Base-by-base conservation (phyloP, 2,797 vertebrate species). In the Falco berigora region DNA sequence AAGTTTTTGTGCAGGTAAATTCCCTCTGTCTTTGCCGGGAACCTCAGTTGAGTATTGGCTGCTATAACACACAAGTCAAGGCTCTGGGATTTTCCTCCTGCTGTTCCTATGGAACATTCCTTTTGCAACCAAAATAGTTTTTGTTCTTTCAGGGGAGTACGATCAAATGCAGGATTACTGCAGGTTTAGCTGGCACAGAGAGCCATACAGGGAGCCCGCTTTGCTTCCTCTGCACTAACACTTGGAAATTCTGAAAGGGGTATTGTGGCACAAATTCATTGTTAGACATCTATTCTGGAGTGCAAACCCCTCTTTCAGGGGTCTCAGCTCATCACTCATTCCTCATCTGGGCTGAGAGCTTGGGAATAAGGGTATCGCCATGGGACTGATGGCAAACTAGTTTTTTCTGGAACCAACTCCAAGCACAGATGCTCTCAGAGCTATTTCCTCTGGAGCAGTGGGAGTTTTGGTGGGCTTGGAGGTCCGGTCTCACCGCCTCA, bases 391-490 rank as follows among this genome's bases (percentile, higher is more conserved):
- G 0, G 67, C 52, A 91, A 92, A 93, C 77, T 28, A 76, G 34
- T 85, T 91, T 89, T 89, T 83, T 79, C 87, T n/a, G 46, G 92
- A 94, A 47, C 49, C 81, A 81, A 1, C 82, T 84, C 73, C 53
- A 58, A 86, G 68, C 72, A 23, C 75, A 86, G 81, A 80, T 92
- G 91, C 87, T 92, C 82, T 92, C 78, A 50, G 38, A 94, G 68
- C 69, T 94, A 89, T 94, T 96, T 97, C 82, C 94, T 96, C 76
- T 86, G 78, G 94, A 88, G 87, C 78, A 90, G 89, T 97, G 96
- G 95, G 92, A 94, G 87, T 95, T 94, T 92, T 82, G 91, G 89
- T 96, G 92, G 92, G 95, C 91, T 42, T 94, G 82, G 68, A 96
- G 92, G 90, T 96, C 95, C 42, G 19, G 92, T 95, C 94, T 93